Conservation (phyloP, 2,113 vertebrate genomes). For the Rhinopomastus cyanomelas region DNA sequence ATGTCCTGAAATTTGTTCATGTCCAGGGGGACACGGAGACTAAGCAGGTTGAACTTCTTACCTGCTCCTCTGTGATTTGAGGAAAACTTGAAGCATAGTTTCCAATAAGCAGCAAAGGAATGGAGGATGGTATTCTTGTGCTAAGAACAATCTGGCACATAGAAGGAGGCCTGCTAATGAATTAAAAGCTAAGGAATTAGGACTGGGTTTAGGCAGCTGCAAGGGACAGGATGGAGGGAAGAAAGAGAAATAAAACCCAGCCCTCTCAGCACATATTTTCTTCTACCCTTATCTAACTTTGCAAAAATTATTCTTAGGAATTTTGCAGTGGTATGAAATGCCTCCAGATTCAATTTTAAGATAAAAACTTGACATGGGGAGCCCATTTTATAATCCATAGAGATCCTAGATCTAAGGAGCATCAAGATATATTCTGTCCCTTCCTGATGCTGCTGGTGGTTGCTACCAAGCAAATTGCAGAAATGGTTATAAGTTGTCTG, state of each 20-base stretch:
- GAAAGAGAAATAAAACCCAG: accelerated
- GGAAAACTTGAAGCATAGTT: constrained; percentile 3
- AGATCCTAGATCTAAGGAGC: not conserved
- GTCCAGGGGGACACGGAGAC: not conserved
- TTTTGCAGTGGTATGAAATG: not conserved
- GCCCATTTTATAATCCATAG: not conserved
- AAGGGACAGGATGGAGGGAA: accelerated
- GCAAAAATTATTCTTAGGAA: not conserved
- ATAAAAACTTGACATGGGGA: not conserved
- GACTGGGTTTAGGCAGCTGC: not conserved
- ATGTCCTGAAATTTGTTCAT: not conserved
- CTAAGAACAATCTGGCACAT: not conserved
- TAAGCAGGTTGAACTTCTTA: not conserved
- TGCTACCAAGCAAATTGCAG: not conserved
- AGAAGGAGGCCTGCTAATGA: not conserved
- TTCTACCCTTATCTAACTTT: not conserved
- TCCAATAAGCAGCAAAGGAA: not conserved
- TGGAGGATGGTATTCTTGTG: not conserved
- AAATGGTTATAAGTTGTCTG: not conserved
- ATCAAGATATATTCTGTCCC: not conserved
- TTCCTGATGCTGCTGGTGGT: not conserved
- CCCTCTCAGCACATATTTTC: not conserved
- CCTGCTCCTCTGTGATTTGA: not conserved
- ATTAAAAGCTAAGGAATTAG: not conserved
- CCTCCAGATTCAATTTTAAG: not conserved